These are phyloP conservation scores for Steatornis caripensis DNA, from an alignment of 2,113 vertebrate genomes.

Conservation along the genomic window DNA sequence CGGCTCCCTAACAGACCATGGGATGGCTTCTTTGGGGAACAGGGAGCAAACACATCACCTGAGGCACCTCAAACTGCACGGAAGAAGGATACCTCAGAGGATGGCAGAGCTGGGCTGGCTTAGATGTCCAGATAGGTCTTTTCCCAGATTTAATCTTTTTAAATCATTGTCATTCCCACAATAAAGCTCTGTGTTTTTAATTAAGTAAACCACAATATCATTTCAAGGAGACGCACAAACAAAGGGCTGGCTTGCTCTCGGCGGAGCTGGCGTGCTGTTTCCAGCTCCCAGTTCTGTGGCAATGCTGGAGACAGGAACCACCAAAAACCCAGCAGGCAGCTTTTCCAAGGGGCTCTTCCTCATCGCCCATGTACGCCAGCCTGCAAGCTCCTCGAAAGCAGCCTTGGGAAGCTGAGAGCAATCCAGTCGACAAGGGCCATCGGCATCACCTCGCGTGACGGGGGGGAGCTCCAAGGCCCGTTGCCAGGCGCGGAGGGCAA, in stretches of 20 bases:
- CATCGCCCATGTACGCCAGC: neutral
- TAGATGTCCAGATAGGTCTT: neutral
- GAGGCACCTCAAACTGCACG: neutral
- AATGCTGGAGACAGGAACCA: neutral
- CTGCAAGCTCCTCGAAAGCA: neutral
- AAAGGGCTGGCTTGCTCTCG: neutral
- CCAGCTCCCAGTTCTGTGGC: neutral
- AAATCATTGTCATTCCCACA: neutral
- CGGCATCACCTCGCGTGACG: neutral
- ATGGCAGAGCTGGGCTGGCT: neutral
- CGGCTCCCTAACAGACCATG: neutral
- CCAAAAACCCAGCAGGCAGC: neutral
- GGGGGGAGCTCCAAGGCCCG: accelerated
- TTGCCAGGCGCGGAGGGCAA: neutral
- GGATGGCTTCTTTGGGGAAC: neutral
- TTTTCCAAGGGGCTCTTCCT: neutral
- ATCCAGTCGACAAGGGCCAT: accelerated
- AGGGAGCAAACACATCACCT: neutral
- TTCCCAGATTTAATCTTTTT: neutral
- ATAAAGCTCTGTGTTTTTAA: neutral
- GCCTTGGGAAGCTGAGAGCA: neutral
- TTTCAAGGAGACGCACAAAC: neutral
- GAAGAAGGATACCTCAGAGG: neutral
- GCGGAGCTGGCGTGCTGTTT: neutral
- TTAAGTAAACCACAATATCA: neutral